Evolutionary conservation across 2,797 vertebrate genomes (phyloP).

Genomic region (Linurgus olivaceus): DNA sequence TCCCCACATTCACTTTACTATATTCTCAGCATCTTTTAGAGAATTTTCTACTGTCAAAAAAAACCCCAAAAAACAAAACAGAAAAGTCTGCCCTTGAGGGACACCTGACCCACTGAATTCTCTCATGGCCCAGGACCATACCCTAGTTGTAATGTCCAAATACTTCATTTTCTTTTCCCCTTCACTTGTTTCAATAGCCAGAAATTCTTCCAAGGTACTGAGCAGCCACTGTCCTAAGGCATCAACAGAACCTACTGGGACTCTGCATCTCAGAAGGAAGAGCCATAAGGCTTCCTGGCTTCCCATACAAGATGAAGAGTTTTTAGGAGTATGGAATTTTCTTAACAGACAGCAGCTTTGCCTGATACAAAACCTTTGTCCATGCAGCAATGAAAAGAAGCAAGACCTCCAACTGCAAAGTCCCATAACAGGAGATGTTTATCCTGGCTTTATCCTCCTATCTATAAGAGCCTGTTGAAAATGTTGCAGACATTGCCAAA

Average conservation of each 20-base stretch:
- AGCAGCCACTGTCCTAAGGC: not conserved
- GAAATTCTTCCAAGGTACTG: constrained; percentile 27
- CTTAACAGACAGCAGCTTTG: not conserved
- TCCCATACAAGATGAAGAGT: not conserved
- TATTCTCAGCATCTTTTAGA: not conserved
- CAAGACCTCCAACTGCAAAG: not conserved
- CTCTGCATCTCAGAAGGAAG: not conserved
- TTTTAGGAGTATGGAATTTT: not conserved
- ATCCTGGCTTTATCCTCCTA: not conserved
- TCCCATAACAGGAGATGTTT: not conserved
- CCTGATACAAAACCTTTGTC: not conserved
- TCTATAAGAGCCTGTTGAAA: not conserved
- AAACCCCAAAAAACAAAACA: not conserved
- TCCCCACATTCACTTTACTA: not conserved
- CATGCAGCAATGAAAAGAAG: not conserved
- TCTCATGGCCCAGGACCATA: not conserved
- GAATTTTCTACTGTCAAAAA: not conserved
- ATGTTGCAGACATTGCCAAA: not conserved
- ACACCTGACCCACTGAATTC: not conserved
- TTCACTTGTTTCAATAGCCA: not conserved
- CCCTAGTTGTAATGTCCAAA: not conserved
- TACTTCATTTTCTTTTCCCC: not conserved
- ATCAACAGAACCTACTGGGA: not conserved
- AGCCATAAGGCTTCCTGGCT: not conserved
- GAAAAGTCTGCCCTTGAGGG: not conserved